Evolutionary conservation across 2,888 invertebrate genomes (phyloP).

Genomic region (Euspilapteryx auroguttella): DNA sequence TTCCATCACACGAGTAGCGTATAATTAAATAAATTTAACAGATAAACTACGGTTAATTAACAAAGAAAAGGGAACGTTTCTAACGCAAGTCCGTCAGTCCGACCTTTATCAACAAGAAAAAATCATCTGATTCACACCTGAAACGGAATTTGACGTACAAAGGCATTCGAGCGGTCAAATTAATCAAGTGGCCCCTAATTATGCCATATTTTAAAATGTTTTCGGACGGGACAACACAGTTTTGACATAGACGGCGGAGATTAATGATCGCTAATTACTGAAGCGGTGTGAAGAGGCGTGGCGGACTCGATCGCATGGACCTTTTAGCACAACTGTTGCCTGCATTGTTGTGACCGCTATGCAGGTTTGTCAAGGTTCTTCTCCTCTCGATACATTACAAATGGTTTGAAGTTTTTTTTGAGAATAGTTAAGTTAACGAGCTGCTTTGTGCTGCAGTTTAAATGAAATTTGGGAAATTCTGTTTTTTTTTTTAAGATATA

Average conservation of each 20-base stretch:
- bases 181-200: slow-evolving; percentile 40
- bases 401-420: too few relatives aligned
- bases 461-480: not conserved
- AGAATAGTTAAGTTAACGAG: too few relatives aligned
- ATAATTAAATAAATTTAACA: slow-evolving; percentile 51
- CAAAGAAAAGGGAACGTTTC: slow-evolving; percentile 35
- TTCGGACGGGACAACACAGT: slow-evolving; percentile 42
- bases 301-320: slow-evolving; percentile 16
- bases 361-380: not conserved
- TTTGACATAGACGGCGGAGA: slow-evolving; percentile 48
- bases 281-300: slow-evolving; percentile 23
- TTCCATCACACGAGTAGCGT: slow-evolving; percentile 12
- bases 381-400: not conserved
- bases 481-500: too few relatives aligned
- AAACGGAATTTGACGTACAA: slow-evolving; percentile 29
- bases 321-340: slow-evolving; percentile 3
- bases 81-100: slow-evolving; percentile 28
- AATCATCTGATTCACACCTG: slow-evolving; percentile 55
- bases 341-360: not conserved
- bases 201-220: slow-evolving; percentile 45
- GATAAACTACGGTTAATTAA: slow-evolving; percentile 52
- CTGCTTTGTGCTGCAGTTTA: too few relatives aligned
- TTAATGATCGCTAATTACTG: slow-evolving; percentile 47
- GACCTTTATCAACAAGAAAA: slow-evolving; percentile 51
- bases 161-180: slow-evolving; percentile 22